Conservation (phyloP, 2,888 invertebrate species). For the Ernsta delagoae region DNA sequence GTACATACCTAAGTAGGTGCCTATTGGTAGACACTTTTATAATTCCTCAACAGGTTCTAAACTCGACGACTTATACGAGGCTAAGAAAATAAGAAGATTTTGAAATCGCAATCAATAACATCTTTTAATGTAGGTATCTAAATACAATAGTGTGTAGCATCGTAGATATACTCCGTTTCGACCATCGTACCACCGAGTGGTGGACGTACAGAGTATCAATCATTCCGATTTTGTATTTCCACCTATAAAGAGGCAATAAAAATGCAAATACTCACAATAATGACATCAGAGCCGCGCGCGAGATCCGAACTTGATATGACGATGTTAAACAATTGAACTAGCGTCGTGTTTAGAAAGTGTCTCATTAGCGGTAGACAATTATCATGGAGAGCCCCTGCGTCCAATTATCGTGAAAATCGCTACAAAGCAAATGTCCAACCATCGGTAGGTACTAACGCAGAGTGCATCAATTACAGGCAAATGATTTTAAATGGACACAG, state of each 20-base stretch:
- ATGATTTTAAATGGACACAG: slow-evolving; percentile 26
- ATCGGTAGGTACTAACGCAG: slow-evolving; percentile 1
- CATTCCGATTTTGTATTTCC: slow-evolving; percentile 34
- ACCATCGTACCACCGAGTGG: background rate
- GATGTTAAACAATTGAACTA: slow-evolving; percentile 57
- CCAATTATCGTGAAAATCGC: slow-evolving; percentile 31
- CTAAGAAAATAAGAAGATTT: no score
- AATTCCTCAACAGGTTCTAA: no score
- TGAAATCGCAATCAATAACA: no score
- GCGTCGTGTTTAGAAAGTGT: slow-evolving; percentile 66
- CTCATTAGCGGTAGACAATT: slow-evolving; percentile 54
- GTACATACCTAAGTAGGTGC: no score
- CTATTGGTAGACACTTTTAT: no score
- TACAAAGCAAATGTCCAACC: slow-evolving; percentile 21
- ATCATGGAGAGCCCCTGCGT: slow-evolving; percentile 20
- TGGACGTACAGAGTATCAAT: slow-evolving; percentile 19
- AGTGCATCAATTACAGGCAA: slow-evolving; percentile 27
- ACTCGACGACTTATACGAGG: no score
- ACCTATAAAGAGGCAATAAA: slow-evolving; percentile 42
- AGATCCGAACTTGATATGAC: slow-evolving; percentile 54
- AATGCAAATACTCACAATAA: slow-evolving; percentile 53
- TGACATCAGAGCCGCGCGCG: slow-evolving; percentile 57
- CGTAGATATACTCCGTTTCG: background rate
- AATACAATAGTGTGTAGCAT: no score
- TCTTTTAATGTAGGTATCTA: no score